These are phyloP conservation scores for Camelus bactrianus DNA, from an alignment of 2,113 vertebrate genomes.

Conservation along the genomic window DNA sequence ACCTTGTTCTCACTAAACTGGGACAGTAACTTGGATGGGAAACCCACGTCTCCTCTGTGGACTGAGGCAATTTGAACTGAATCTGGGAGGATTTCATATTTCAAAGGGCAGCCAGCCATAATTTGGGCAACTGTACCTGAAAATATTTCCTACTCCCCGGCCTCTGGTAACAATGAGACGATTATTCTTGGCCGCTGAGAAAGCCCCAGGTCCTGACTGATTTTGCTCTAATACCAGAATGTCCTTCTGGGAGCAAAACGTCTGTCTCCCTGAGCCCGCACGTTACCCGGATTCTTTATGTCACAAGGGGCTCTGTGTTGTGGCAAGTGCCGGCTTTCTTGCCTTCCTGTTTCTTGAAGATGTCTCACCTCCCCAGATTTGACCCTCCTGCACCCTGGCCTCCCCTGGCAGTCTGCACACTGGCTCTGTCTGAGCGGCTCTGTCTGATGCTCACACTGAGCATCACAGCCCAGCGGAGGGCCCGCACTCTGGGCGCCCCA, in stretches of 20 bases:
- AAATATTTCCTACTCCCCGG: neutral
- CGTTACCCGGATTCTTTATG: rapidly evolving
- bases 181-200: neutral
- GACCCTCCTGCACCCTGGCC: no score
- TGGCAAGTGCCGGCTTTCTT: neutral
- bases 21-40: neutral
- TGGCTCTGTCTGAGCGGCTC: rapidly evolving
- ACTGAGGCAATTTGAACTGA: rapidly evolving
- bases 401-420: rapidly evolving
- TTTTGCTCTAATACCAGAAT: neutral
- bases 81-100: neutral
- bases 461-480: no score
- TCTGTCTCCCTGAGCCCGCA: neutral
- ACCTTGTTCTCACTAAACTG: rapidly evolving
- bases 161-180: neutral
- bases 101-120: neutral
- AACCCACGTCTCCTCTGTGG: rapidly evolving
- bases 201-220: neutral
- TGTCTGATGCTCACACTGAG: no score
- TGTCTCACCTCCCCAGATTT: neutral
- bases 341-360: neutral
- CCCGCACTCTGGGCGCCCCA: neutral
- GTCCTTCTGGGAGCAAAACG: neutral
- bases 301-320: neutral
- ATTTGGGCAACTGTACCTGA: neutral